Evolutionary conservation across 2,888 invertebrate genomes (phyloP).

Genomic region (Aphrophora alni): DNA sequence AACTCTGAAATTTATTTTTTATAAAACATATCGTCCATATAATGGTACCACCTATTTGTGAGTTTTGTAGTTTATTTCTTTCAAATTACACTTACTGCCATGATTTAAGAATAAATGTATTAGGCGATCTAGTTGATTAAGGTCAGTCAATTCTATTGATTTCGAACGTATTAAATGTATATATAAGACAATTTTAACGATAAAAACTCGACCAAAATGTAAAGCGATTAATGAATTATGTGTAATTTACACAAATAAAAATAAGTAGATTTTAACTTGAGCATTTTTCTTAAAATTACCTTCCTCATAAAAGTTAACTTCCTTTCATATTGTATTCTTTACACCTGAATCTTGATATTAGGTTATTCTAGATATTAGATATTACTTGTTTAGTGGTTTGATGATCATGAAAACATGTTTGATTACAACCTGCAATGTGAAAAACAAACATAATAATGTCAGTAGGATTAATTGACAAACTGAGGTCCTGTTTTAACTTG

Average conservation of each 20-base stretch:
- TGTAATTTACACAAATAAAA: neutral
- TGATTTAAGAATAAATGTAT: neutral
- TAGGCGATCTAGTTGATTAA: neutral
- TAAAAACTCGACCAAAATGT: neutral
- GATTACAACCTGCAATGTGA: too few relatives aligned
- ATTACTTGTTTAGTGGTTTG: too few relatives aligned
- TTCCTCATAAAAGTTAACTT: too few relatives aligned
- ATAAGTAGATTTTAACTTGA: neutral
- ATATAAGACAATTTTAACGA: neutral
- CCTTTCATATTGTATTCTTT: too few relatives aligned
- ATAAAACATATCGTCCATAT: neutral
- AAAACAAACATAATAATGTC: too few relatives aligned
- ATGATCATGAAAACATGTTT: too few relatives aligned
- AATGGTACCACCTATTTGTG: neutral
- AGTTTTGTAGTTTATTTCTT: neutral
- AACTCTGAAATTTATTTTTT: neutral
- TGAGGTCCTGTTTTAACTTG: too few relatives aligned
- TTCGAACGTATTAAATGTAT: neutral
- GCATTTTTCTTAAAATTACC: too few relatives aligned
- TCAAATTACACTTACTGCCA: neutral
- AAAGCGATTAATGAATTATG: neutral
- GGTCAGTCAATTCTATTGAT: neutral
- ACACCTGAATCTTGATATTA: too few relatives aligned
- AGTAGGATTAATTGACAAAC: too few relatives aligned
- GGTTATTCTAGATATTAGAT: too few relatives aligned